Percentiles rank a stretch among this genome's conserved stretches.
Conservation (phyloP, 2,888 invertebrate genomes). For the Flabesymbios commensalis region DNA sequence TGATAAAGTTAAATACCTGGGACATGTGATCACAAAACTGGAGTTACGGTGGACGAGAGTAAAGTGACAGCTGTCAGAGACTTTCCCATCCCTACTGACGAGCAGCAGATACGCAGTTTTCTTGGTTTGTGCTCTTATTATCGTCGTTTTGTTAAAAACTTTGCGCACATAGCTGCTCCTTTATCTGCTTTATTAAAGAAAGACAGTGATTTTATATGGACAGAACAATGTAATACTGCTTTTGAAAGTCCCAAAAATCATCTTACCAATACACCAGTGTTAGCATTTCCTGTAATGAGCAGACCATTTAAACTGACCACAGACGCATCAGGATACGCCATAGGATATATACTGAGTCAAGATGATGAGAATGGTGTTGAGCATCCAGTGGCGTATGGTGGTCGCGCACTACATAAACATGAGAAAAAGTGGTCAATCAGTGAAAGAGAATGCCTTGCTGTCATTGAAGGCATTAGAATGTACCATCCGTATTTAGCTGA, state of each 20-base stretch:
- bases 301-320: background rate
- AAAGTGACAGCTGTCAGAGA: background rate
- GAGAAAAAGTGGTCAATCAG: constrained; percentile 27
- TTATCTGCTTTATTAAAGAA: background rate
- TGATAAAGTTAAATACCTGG: background rate
- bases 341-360: constrained; percentile 37
- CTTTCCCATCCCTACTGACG: background rate
- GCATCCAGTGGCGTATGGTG: constrained; percentile 32
- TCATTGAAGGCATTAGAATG: constrained; percentile 33
- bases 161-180: background rate
- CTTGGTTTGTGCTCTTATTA: background rate
- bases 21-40: background rate
- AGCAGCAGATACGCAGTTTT: background rate
- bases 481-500: constrained; percentile 31
- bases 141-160: background rate
- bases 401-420: constrained; percentile 19
- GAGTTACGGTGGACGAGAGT: background rate
- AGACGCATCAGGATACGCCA: constrained; percentile 28
- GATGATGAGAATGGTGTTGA: constrained; percentile 22
- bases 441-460: constrained; percentile 33
- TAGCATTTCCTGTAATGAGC: background rate
- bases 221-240: background rate
- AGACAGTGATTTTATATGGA: background rate
- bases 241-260: background rate
- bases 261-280: background rate